Conservation (phyloP, 2,888 invertebrate genomes). For the Sesia bembeciformis region DNA sequence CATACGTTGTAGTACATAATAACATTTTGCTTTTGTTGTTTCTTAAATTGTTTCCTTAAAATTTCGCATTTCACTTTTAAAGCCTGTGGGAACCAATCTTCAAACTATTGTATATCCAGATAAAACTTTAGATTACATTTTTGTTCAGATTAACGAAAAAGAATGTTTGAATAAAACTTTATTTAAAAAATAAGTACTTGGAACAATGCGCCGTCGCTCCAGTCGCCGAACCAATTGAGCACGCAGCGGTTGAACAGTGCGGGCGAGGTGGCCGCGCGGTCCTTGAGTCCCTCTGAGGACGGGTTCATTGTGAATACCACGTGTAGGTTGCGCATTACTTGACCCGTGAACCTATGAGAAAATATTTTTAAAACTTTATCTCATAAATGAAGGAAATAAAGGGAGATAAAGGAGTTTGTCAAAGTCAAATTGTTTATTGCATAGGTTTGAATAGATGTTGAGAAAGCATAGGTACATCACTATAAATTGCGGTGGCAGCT, state of each 20-base stretch:
- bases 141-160: background rate
- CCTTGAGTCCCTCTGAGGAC: conserved; percentile 97
- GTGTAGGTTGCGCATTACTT: conserved; percentile 99
- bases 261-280: conserved; percentile 98
- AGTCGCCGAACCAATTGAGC: conserved; percentile 99
- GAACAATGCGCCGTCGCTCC: conserved; percentile 96
- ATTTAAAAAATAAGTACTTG: conserved; percentile 69
- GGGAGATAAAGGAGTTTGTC: too few relatives aligned
- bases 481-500: too few relatives aligned
- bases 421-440: too few relatives aligned
- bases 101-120: background rate
- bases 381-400: too few relatives aligned
- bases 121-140: background rate
- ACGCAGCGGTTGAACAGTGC: conserved; percentile 99
- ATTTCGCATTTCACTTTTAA: too few relatives aligned
- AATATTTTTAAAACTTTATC: too few relatives aligned
- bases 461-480: too few relatives aligned
- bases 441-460: too few relatives aligned
- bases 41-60: too few relatives aligned
- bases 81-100: background rate
- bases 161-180: background rate
- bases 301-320: conserved; percentile 99
- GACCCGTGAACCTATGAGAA: conserved; percentile 85
- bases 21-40: too few relatives aligned
- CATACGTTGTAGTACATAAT: too few relatives aligned